Evolutionary conservation across 92 coral and sea anemone species (phyloP), one percentile per base, ranked within the genome.

Genomic region (Palythoa grandis): DNA sequence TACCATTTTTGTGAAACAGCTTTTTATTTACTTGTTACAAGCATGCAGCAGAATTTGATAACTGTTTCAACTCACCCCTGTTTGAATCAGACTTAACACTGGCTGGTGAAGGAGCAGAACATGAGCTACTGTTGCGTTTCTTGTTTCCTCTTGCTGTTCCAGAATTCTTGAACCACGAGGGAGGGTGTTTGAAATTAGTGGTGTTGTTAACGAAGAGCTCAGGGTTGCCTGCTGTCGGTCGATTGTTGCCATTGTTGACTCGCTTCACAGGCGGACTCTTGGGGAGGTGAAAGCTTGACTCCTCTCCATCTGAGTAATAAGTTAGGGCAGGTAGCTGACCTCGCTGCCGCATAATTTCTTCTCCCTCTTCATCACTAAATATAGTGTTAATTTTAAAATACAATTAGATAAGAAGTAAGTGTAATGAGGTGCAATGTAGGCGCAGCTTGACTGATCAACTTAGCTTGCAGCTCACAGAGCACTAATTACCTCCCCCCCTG

Each of bases 281-380:
- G 0, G 91, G 90, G 24, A 87, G 83, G 35, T 82, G 75, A 15
- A 87, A 84, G 38, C 79, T 72, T 4, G 93, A 78, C 15, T 88
- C 74, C 53, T 80, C 88, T 19, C 90, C 89, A 8, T 93, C 94
- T 11, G 92, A 71, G 37, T 91, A 87, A 54, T 92, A 92, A 0
- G 95, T 95, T 23, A 94, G 86, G 3, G 91, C 94, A 50, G 95
- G 95, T 48, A 89, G 72, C 57, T 94, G 95, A 14, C 98, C 96
- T 69, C 99, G 86, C 63, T 95, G 95, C 23, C 99, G 74, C 38
- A 96, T 63, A 24, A 95, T 91, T 63, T 96, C 99, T 58, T 96
- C 99, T n/a, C 99, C 99, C 88, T 96, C 99, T 70, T 96, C 99
- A 77, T 96, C 99, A 83, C 99, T 96, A 76, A 24, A 72, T 61